Conservation (phyloP, 2,888 invertebrate species). For the Drosophila niveifrons region DNA sequence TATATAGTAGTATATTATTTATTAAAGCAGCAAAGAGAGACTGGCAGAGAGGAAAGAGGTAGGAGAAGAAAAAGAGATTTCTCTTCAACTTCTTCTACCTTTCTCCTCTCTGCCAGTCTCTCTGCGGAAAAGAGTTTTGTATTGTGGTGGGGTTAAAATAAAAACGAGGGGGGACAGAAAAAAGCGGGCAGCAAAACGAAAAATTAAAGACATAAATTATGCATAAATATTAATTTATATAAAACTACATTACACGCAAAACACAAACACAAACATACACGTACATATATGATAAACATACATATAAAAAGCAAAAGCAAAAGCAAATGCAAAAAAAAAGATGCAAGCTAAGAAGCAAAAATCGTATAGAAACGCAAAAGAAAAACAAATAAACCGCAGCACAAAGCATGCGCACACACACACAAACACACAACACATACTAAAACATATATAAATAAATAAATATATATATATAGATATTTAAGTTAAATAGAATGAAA, state of each 20-base stretch:
- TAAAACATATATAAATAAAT: slow-evolving; percentile 41
- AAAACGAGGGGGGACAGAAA: not conserved
- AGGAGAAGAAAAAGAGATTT: not conserved
- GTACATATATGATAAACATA: slow-evolving; percentile 44
- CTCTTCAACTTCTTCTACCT: no score
- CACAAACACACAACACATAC: slow-evolving; percentile 52
- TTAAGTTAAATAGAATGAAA: slow-evolving; percentile 51
- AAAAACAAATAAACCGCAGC: slow-evolving; percentile 50
- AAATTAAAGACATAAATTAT: slow-evolving; percentile 81
- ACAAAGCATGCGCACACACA: slow-evolving; percentile 67
- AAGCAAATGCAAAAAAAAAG: slow-evolving; percentile 43
- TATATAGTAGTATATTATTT: slow-evolving; percentile 7
- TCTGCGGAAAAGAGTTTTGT: not conserved
- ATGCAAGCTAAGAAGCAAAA: slow-evolving; percentile 27
- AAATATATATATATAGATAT: slow-evolving; percentile 40
- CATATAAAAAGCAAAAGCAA: slow-evolving; percentile 67
- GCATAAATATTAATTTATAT: slow-evolving; percentile 81
- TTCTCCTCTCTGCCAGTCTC: no score
- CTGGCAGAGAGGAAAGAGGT: not conserved
- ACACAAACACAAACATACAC: slow-evolving; percentile 30
- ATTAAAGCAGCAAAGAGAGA: not conserved
- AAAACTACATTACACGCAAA: slow-evolving; percentile 32
- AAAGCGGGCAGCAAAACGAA: slow-evolving; percentile 71
- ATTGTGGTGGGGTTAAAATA: not conserved
- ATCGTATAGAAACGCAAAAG: slow-evolving; percentile 27